Evolutionary conservation across 2,113 vertebrate genomes (phyloP), one percentile per base, ranked within the genome.

Genomic region (Aramus guarauna): DNA sequence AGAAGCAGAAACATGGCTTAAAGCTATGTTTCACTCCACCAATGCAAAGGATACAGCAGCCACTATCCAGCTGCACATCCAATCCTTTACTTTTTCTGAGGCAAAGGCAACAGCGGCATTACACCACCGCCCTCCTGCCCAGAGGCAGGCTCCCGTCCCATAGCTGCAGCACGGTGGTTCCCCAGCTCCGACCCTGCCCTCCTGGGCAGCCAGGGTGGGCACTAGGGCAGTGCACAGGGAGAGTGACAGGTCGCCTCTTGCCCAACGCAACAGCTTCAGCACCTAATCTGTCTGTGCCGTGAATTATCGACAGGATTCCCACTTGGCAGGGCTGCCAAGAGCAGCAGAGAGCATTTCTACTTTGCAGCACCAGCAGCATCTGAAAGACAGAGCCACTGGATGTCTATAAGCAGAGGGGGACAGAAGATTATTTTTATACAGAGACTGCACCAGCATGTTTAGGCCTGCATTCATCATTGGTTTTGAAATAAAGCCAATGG

Each of bases 101-200:
- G 45, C 50, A 82, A 58, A 90, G n/a, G 47, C 18, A 82, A 41
- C 1, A 8, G 47, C 41, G 12, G 15, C 6, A 20, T 43, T 43
- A 60, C 8, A 81, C 1, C 9, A 69, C 1, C 11, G 13, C 3
- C 17, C 15, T 6, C 7, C 5, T 56, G 12, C 18, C 20, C 24
- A 30, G 27, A 23, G 45, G 59, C 29, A 23, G 55, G 23, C 17
- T 78, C 19, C 22, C 9, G 32, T 82, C 11, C 37, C 2, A 1
- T 8, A 24, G 30, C 15, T 64, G 13, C n/a, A 32, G 45, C 20
- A 19, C 0, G 0, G 14, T 2, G 8, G 19, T 32, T 53, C 37
- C 58, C 34, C 66, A 41, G 72, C 20, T 16, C 26, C 0, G 0
- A 39, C 29, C 13, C 16, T 45, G 36, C 11, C 23, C 60, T 53